Conservation (phyloP, 1,140 invertebrate species). For the Cotesia typhae region DNA sequence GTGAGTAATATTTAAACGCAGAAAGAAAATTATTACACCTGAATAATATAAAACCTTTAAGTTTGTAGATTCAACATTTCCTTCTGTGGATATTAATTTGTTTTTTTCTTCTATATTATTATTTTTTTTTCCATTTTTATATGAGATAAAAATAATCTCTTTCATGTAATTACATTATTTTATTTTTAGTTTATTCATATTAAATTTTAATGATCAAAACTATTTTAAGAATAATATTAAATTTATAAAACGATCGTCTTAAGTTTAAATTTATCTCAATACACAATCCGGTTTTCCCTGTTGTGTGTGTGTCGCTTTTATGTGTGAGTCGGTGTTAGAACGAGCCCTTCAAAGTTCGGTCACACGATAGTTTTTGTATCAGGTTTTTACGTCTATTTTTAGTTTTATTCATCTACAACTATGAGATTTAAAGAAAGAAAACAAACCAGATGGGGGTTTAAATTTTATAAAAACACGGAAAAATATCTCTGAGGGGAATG, state of each 20-base stretch:
- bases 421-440: no score
- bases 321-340: not conserved
- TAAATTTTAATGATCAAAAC: not conserved
- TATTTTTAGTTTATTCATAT: constrained; percentile 1
- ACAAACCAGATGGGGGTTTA: no score
- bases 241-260: constrained; percentile 52
- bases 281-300: constrained; percentile 54
- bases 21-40: not conserved
- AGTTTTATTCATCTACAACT: not conserved
- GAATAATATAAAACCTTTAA: constrained; percentile 8
- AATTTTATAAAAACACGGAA: no score
- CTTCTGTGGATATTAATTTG: constrained; percentile 5
- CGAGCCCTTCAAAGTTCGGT: not conserved
- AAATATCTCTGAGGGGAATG: no score
- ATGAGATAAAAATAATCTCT: not conserved
- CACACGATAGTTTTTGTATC: constrained; percentile 13
- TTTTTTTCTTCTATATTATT: not conserved
- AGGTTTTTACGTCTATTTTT: not conserved
- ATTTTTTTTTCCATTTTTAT: not conserved
- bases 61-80: constrained; percentile 8
- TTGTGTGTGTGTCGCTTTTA: not conserved
- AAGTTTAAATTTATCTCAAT: constrained; percentile 58
- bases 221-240: constrained; percentile 29
- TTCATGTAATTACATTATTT: constrained; percentile 6
- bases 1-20: not conserved